A percentile compares a stretch with the other conserved stretches of the same genome.
Evolutionary conservation across 2,888 invertebrate genomes (phyloP).

Genomic region (Fissipunctia ypsillon): DNA sequence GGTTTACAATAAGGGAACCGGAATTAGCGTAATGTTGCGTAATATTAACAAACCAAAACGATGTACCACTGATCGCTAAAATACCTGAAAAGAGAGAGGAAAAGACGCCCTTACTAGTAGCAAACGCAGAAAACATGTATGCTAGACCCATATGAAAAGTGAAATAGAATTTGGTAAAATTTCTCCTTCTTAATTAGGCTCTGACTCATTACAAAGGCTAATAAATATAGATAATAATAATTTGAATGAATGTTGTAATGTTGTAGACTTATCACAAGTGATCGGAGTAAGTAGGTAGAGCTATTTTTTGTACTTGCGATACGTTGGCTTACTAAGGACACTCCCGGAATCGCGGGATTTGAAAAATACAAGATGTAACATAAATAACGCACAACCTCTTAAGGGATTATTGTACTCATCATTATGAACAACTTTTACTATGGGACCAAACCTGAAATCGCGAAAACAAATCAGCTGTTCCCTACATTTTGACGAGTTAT

Average conservation of each 20-base stretch:
- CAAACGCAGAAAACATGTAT: not conserved
- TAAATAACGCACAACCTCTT: too few species aligned
- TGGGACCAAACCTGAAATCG: too few species aligned
- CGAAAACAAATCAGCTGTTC: too few species aligned
- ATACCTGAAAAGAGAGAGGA: too few species aligned
- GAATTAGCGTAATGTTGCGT: constrained; percentile 13
- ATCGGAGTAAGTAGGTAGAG: too few species aligned
- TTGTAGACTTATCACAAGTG: not conserved
- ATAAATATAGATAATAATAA: not conserved
- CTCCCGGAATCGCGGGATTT: too few species aligned
- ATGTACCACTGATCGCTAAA: not conserved
- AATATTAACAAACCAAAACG: not conserved
- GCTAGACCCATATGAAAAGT: not conserved
- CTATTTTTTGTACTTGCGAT: not conserved
- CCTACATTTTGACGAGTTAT: too few species aligned
- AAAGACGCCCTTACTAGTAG: too few species aligned
- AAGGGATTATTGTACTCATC: too few species aligned
- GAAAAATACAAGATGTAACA: too few species aligned
- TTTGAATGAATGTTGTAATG: not conserved
- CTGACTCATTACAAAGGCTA: not conserved
- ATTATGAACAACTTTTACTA: too few species aligned
- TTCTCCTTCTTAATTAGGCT: not conserved
- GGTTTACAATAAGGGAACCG: not conserved
- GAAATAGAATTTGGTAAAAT: not conserved
- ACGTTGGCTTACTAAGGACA: too few species aligned